Evolutionary conservation across 2,888 invertebrate species (phyloP), one percentile per base, ranked within the genome.

Genomic region (Drosophila atripex): DNA sequence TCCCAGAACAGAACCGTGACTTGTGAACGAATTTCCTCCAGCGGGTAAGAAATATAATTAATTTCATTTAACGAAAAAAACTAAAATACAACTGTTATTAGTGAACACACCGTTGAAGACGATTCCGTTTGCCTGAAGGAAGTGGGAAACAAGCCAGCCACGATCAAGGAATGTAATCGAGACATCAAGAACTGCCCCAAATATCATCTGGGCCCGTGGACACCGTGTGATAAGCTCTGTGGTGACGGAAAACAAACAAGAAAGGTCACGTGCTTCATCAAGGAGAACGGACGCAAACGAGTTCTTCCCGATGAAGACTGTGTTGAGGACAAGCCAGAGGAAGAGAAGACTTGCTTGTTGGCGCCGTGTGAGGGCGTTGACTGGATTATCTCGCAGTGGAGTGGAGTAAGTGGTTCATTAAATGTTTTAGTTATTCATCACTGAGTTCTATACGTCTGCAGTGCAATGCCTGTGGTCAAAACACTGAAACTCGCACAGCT

Each of bases 141-240:
- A 16, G 92, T 93, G 1, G 95, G 95, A 1, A 93, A 94, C 0
- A 95, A 95, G 86, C 97, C 96, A 0, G 92, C 93, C 5, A 93
- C 93, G 11, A 93, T 93, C 63, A 94, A 95, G 86, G 93, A 94
- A 56, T 98, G 98, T 91, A 97, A 96, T 90, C 93, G 93, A 56
- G 95, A 95, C 64, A 93, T 94, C 2, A 77, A 89, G 28, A 93
- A 94, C 25, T 98, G 98, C 89, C 97, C 98, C 0, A 93, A 94
- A 53, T 99, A 97, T 96, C 96, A 96, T 88, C 92, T 94, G 25
- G 97, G 96, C 56, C 96, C 96, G 5, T 99, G 99, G 99, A 95
- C 95, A 89, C 96, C 97, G 95, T 98, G 98, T 86, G 95, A 97
- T 90, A 95, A 94, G 89, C 92, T 98, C n/a, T 99, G 98, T 90